Evolutionary conservation across 2,888 invertebrate genomes (phyloP), one percentile per base, ranked within the genome.

Genomic region (Griposia aprilina): DNA sequence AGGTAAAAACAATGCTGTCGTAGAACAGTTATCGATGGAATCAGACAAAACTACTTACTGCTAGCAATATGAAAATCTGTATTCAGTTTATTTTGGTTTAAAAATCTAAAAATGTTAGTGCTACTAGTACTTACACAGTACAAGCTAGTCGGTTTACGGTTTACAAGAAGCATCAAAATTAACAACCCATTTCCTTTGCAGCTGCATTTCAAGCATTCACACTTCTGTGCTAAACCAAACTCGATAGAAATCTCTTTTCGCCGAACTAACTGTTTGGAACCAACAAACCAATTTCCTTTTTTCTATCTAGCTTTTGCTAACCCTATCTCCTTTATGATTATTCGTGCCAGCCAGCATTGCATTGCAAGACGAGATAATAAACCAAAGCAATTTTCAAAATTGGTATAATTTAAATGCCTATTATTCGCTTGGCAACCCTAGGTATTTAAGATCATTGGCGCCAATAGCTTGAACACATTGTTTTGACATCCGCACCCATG

Each of bases 381-480:
- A 15, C 11, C 13, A 23, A 11, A 55, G 26, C 10, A 60, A 74
- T 78, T 74, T 73, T 59, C 26, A 15, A 74, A 82, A 73, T 83
- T 71, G 26, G 57, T 8, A 67, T 57, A 70, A 57, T 65, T 69
- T 71, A 52, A 36, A 74, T 52, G 17, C 10, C 30, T 60, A 50
- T 70, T 30, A 50, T 81, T 60, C 23, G 30, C 0, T 59, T 73
- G 79, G 55, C 83, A 87, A 66, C 86, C 84, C 82, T 86, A n/a
- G n/a, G n/a, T n/a, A 62, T 52, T 57, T 69, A 23, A 76, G 76
- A 86, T 84, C 62, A 81, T 65, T 75, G 87, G 85, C 89, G 87
- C 88, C 89, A 78, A 87, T 85, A 78, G 74, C 82, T 82, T 36
- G 65, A 59, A 70, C 77, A 82, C 79, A 91, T 91, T 90, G 86